These are phyloP conservation scores for Mermis nigrescens DNA, from an alignment of 2,888 invertebrate genomes.

Conservation along the genomic window DNA sequence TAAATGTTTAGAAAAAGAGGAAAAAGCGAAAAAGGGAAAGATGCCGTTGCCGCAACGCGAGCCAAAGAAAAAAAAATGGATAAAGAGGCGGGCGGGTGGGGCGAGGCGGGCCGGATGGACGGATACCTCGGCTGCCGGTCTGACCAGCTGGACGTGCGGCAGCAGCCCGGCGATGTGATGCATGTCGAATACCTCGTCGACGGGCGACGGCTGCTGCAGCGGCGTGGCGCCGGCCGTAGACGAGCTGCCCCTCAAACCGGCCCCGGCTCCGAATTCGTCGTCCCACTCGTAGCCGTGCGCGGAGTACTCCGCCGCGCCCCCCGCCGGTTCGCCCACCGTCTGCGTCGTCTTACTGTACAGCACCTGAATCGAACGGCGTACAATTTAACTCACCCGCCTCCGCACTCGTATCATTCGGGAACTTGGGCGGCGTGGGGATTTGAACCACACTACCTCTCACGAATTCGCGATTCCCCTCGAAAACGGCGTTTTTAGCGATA, in stretches of 20 bases:
- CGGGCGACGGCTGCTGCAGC: not conserved
- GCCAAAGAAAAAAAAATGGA: too few relatives aligned
- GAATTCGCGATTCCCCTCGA: too few relatives aligned
- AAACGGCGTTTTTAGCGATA: too few relatives aligned
- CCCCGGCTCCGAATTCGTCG: conserved; percentile 16
- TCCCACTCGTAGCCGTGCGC: conserved; percentile 25
- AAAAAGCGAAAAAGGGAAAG: not conserved
- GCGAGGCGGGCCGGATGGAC: not conserved
- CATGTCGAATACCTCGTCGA: conserved; percentile 14
- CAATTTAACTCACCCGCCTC: not conserved
- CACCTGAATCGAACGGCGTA: conserved; percentile 19
- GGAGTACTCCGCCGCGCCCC: conserved; percentile 10
- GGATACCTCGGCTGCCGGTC: conserved; percentile 45
- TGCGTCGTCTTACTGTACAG: conserved; percentile 28
- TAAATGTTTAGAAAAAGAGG: not conserved
- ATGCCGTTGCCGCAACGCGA: too few relatives aligned
- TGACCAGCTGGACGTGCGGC: conserved; percentile 84
- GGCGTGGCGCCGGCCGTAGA: not conserved
- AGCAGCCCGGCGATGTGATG: conserved; percentile 35
- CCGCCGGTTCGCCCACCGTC: conserved; percentile 24
- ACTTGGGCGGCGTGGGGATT: too few relatives aligned
- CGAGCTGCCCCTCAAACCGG: conserved; percentile 1
- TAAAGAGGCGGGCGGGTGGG: not conserved
- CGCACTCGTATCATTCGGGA: too few relatives aligned
- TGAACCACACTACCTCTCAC: too few relatives aligned